Conservation (phyloP, 2,888 invertebrate species). For the Eilema sororculum region DNA sequence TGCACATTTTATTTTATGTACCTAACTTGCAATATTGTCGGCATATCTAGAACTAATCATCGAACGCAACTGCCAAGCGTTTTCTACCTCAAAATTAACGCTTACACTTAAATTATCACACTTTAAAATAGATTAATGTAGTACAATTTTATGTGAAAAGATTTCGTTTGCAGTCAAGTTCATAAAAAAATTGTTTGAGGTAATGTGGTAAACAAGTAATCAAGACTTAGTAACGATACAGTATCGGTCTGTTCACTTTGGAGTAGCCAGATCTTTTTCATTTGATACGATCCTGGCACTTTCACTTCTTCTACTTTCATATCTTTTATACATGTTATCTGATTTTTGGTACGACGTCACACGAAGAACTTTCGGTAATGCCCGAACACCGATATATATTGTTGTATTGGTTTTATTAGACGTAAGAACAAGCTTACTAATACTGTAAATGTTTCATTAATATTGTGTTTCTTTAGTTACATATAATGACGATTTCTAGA, state of each 20-base stretch:
- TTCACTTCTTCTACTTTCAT: neutral
- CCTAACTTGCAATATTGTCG: constrained; percentile 80
- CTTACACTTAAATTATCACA: constrained; percentile 54
- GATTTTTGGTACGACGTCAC: no score
- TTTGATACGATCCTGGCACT: neutral
- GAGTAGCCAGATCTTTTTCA: neutral
- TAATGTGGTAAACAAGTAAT: constrained; percentile 29
- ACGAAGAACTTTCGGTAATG: no score
- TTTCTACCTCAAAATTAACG: constrained; percentile 40
- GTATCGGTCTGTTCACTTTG: neutral
- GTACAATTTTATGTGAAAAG: constrained; percentile 22
- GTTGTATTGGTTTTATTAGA: neutral
- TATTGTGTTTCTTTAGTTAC: neutral
- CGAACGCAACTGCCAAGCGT: constrained; percentile 49
- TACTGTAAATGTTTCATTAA: neutral
- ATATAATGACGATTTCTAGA: neutral
- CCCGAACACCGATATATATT: no score
- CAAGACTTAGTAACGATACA: constrained; percentile 10
- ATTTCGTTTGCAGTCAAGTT: constrained; percentile 19
- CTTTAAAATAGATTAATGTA: constrained; percentile 34
- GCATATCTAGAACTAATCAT: constrained; percentile 70
- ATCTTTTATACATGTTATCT: neutral
- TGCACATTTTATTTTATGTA: constrained; percentile 54
- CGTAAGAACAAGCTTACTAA: neutral
- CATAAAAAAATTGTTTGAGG: constrained; percentile 36